phyloP scores from a whole-genome alignment of 2,113 vertebrate species.

The Hemibagrus wyckioides region DNA sequence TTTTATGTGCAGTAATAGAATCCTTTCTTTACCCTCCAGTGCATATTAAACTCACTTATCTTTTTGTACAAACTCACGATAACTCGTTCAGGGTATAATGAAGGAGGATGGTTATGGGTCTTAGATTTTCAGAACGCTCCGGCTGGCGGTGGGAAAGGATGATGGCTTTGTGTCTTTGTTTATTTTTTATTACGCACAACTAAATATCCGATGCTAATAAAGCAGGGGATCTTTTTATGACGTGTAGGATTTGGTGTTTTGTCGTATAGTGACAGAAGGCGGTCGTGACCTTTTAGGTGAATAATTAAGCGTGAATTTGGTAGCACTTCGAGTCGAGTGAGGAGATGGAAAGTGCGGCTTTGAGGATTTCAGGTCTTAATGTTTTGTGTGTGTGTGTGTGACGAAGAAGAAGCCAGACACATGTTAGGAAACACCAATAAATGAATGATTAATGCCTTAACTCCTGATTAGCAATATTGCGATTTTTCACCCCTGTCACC shows the following conservation, averaged over 20 bases:
- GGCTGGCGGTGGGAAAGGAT: conserved; percentile 52
- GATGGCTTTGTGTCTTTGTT: conserved; percentile 21
- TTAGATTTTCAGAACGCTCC: conserved; percentile 55
- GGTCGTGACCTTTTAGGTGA: conserved; percentile 46
- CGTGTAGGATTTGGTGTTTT: background rate
- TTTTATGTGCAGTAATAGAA: conserved; percentile 98
- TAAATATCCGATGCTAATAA: background rate
- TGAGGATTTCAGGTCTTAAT: conserved; percentile 19
- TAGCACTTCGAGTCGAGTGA: background rate
- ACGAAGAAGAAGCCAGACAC: conserved; percentile 52
- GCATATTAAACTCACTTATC: conserved; percentile 99
- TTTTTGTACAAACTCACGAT: conserved; percentile 93
- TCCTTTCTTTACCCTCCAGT: conserved; percentile 98
- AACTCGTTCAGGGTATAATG: conserved; percentile 80
- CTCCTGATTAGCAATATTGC: conserved; percentile 95
- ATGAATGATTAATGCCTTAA: conserved; percentile 95
- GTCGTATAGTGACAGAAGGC: too few species aligned
- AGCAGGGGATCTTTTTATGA: background rate
- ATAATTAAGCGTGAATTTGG: conserved; percentile 52
- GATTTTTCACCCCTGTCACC: conserved; percentile 95
- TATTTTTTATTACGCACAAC: background rate
- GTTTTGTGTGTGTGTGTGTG: background rate
- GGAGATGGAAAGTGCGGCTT: conserved; percentile 24
- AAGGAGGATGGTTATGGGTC: conserved; percentile 62
- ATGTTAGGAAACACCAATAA: conserved; percentile 89